These are phyloP conservation scores for Podarcis lilfordi DNA, from an alignment of 2,797 vertebrate species.

Conservation along the genomic window DNA sequence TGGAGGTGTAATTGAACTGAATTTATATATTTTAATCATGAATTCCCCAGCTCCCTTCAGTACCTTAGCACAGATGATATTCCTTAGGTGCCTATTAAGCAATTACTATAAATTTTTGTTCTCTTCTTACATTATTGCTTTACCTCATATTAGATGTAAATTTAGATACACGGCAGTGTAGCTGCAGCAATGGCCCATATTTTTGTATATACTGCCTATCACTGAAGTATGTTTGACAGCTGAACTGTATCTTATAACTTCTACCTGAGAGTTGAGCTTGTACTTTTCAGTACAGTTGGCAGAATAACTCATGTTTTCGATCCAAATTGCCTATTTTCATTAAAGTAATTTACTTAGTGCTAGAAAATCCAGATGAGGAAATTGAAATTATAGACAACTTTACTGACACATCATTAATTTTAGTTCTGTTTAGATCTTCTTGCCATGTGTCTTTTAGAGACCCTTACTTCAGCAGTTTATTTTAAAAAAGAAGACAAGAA, in stretches of 20 bases:
- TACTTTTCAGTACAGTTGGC: slow-evolving; percentile 20
- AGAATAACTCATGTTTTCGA: not conserved
- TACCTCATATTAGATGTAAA: slow-evolving; percentile 5
- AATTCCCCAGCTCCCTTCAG: not conserved
- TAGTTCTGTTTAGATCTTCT: slow-evolving; percentile 32
- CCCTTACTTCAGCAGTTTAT: slow-evolving; percentile 23
- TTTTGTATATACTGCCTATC: slow-evolving; percentile 25
- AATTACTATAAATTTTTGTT: not conserved
- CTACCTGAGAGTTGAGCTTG: slow-evolving; percentile 20
- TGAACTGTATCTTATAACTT: slow-evolving; percentile 32
- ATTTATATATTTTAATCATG: not conserved
- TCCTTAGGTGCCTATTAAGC: not conserved
- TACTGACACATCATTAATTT: slow-evolving; percentile 34
- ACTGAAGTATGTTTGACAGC: not conserved
- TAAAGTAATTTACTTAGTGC: slow-evolving; percentile 28
- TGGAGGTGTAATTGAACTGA: not conserved
- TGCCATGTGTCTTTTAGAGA: slow-evolving; percentile 15
- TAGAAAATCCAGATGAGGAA: slow-evolving; percentile 32
- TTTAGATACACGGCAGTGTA: not conserved
- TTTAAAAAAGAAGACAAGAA: not conserved
- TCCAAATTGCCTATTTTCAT: slow-evolving; percentile 36
- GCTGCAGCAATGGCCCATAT: not conserved
- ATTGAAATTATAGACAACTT: slow-evolving; percentile 31
- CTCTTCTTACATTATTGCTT: slow-evolving; percentile 4
- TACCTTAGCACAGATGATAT: not conserved